Evolutionary conservation across 2,888 invertebrate species (phyloP), one percentile per base, ranked within the genome.

Genomic region (Amiota communis): DNA sequence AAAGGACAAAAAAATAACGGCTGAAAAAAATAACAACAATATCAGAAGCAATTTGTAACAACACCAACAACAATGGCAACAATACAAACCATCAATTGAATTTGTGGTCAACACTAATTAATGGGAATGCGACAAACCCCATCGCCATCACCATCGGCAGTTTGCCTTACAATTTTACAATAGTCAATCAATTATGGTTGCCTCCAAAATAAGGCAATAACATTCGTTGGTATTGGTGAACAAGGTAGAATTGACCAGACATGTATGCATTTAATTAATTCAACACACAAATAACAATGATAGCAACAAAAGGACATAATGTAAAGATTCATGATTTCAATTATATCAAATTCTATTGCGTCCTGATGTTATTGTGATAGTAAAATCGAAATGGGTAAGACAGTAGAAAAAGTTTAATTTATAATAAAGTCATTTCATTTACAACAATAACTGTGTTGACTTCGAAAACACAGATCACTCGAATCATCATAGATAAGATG

Each of bases 91-190:
- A 59, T 17, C 70, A 70, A 70, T 70, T 70, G 70, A 57, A 57
- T 70, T 70, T 70, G 70, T 53, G 70, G 70, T 70, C 57, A 46
- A 17, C 59, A 59, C 51, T 70, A 70, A 70, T 70, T 70, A 70
- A 70, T 59, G 70, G 59, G 46, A 59, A 53, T 47, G 46, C 57
- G 15, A 23, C 69, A 46, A n/a, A 51, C 15, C n/a, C 36, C 36
- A 36, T 36, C n/a, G 64, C 64, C 36, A 47, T 23, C 12, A 64
- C 13, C 3, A 47, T 36, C 13, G 64, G 4, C 15, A 15, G 8
- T 67, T 2, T 36, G 36, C 8, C 36, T 6, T 6, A 36, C 36
- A 36, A 67, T 23, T 48, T 48, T 12, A 51, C 20, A 8, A 49
- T 49, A 67, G 51, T 51, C 67, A 67, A 13, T 67, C 67, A 67